Conservation (phyloP, 1,140 invertebrate species). For the Musca domestica region DNA sequence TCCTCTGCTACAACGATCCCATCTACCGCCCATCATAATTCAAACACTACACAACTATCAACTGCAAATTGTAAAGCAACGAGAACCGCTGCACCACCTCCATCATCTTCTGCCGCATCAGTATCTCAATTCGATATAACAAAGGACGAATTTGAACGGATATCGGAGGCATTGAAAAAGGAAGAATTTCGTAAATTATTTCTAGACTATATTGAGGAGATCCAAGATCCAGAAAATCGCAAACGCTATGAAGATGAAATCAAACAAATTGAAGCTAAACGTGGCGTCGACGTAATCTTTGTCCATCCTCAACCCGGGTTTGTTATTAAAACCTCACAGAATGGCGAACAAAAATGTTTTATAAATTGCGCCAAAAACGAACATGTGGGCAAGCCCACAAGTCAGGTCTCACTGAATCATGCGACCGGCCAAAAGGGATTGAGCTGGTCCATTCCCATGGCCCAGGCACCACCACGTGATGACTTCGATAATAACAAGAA, state of each 20-base stretch:
- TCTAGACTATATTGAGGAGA: constrained; percentile 83
- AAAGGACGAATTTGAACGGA: constrained; percentile 71
- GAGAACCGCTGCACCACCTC: not conserved
- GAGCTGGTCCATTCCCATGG: constrained; percentile 83
- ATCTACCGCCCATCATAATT: not conserved
- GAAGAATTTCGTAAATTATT: constrained; percentile 86
- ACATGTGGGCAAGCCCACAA: constrained; percentile 70
- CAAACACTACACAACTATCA: not conserved
- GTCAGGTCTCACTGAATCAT: constrained; percentile 57
- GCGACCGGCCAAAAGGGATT: constrained; percentile 67
- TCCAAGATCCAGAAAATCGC: constrained; percentile 81
- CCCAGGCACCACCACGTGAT: constrained; percentile 73
- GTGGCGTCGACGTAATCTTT: constrained; percentile 85
- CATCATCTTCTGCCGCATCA: not conserved
- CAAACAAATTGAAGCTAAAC: constrained; percentile 78
- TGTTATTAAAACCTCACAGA: constrained; percentile 83
- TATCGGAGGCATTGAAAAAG: constrained; percentile 79
- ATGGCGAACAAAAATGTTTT: constrained; percentile 80
- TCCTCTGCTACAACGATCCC: constrained; percentile 1
- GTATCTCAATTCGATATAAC: constrained; percentile 64
- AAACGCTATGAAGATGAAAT: constrained; percentile 83
- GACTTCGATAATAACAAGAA: constrained; percentile 76
- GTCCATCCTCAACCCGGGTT: constrained; percentile 84
- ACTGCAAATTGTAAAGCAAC: not conserved
- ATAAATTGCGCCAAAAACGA: constrained; percentile 84